These are phyloP conservation scores for Leptopilina drosophilae DNA, from an alignment of 2,888 invertebrate species.

Conservation along the genomic window DNA sequence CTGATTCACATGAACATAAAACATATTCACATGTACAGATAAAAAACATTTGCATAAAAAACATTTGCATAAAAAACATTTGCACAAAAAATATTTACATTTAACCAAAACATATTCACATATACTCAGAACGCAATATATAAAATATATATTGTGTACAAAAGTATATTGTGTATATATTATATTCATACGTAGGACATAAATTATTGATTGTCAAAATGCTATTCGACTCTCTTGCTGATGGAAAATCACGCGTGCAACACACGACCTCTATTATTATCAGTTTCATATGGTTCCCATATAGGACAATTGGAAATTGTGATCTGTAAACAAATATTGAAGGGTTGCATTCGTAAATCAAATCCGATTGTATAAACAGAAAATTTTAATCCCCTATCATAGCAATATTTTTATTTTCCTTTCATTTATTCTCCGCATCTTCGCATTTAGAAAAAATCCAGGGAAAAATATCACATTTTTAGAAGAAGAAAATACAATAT, in stretches of 20 bases:
- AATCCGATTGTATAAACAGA: neutral
- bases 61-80: too few relatives aligned
- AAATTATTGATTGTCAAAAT: slow-evolving; percentile 18
- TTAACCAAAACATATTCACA: too few relatives aligned
- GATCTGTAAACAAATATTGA: slow-evolving; percentile 12
- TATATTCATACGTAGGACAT: neutral
- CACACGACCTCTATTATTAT: slow-evolving; percentile 4
- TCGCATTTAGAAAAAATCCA: slow-evolving; percentile 46
- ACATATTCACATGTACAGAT: too few relatives aligned
- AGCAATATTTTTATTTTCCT: too few relatives aligned
- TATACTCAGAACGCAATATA: too few relatives aligned
- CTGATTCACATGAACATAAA: too few relatives aligned
- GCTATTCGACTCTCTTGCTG: neutral
- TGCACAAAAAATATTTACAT: too few relatives aligned
- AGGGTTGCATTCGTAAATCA: neutral
- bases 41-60: too few relatives aligned
- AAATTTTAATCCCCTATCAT: neutral
- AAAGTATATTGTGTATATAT: neutral
- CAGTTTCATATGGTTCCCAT: neutral
- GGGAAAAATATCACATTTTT: too few relatives aligned
- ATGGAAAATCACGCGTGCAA: neutral
- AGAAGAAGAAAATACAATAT: too few relatives aligned
- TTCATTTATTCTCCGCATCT: too few relatives aligned
- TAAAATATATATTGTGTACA: too few relatives aligned
- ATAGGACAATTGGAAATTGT: slow-evolving; percentile 8